Conservation (phyloP, 2,888 invertebrate genomes). For the Ormyrus thymus region DNA sequence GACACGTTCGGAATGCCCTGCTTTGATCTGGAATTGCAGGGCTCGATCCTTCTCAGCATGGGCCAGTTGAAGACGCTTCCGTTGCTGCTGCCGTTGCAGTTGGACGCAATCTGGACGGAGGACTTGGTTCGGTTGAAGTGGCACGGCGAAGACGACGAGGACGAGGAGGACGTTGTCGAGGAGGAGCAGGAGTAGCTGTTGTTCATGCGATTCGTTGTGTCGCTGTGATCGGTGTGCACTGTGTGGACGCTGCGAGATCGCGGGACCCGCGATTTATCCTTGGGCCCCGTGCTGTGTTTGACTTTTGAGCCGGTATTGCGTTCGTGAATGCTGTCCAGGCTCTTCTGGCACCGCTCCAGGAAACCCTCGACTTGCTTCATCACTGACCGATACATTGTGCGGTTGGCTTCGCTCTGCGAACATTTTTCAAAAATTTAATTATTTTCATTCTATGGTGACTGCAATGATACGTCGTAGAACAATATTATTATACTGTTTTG, state of each 20-base stretch:
- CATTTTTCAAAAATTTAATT: neutral
- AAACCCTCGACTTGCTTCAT: conserved; percentile 84
- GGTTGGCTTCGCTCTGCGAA: conserved; percentile 81
- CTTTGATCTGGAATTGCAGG: conserved; percentile 59
- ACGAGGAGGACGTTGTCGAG: conserved; percentile 55
- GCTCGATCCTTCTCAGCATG: conserved; percentile 69
- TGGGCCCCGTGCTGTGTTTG: neutral
- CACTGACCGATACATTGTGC: conserved; percentile 84
- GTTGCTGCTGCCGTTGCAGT: conserved; percentile 68
- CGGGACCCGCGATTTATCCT: conserved; percentile 69
- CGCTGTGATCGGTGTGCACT: conserved; percentile 65
- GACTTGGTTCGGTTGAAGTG: conserved; percentile 74
- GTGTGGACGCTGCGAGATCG: conserved; percentile 78
- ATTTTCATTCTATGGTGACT: neutral
- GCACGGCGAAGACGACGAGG: conserved; percentile 58
- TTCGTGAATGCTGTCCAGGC: conserved; percentile 77
- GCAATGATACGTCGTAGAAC: neutral
- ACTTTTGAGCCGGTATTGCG: conserved; percentile 51
- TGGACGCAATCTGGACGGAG: conserved; percentile 73
- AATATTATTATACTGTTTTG: neutral
- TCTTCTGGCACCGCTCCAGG: conserved; percentile 82
- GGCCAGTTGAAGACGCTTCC: conserved; percentile 78
- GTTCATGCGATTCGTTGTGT: conserved; percentile 60
- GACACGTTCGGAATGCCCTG: neutral
- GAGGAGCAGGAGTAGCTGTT: conserved; percentile 56